phyloP scores from a whole-genome alignment of 2,888 invertebrate species.

The Acrocera orbiculus region DNA sequence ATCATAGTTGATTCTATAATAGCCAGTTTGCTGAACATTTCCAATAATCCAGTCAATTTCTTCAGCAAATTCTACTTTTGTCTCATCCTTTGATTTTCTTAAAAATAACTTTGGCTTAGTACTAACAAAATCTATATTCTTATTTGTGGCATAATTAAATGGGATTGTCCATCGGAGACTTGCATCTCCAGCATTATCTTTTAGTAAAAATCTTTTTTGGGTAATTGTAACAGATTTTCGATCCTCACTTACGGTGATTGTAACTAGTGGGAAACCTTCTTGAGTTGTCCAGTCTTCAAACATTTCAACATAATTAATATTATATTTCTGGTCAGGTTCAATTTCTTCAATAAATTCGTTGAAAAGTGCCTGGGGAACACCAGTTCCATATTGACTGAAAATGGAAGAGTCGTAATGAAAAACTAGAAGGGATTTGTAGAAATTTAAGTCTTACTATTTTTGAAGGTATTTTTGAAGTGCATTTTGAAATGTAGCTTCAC shows the following conservation, averaged over 20 bases:
- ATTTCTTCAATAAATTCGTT: constrained; percentile 32
- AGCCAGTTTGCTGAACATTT: constrained; percentile 27
- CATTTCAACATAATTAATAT: too few relatives aligned
- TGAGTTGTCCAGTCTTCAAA: constrained; percentile 50
- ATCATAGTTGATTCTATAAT: constrained; percentile 55
- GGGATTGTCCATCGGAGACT: constrained; percentile 23
- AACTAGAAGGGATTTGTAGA: too few relatives aligned
- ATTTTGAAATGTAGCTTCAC: constrained; percentile 33
- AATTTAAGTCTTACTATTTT: constrained; percentile 1
- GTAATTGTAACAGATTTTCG: constrained; percentile 9
- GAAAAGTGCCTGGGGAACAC: constrained; percentile 36
- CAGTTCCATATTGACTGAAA: constrained; percentile 23
- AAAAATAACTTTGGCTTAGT: constrained; percentile 15
- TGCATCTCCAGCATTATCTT: constrained; percentile 14
- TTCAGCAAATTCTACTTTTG: background rate
- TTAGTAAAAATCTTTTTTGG: constrained; percentile 20
- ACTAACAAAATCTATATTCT: constrained; percentile 17
- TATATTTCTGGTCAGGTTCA: too few relatives aligned
- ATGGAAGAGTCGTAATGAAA: too few relatives aligned
- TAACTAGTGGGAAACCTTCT: constrained; percentile 46
- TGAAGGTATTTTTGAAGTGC: constrained; percentile 40
- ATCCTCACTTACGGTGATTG: constrained; percentile 22
- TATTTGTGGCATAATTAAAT: constrained; percentile 22
- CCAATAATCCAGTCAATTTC: constrained; percentile 25
- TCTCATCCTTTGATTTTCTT: background rate